Conservation (phyloP, 1,140 invertebrate species). For the Lepidostoma basale region DNA sequence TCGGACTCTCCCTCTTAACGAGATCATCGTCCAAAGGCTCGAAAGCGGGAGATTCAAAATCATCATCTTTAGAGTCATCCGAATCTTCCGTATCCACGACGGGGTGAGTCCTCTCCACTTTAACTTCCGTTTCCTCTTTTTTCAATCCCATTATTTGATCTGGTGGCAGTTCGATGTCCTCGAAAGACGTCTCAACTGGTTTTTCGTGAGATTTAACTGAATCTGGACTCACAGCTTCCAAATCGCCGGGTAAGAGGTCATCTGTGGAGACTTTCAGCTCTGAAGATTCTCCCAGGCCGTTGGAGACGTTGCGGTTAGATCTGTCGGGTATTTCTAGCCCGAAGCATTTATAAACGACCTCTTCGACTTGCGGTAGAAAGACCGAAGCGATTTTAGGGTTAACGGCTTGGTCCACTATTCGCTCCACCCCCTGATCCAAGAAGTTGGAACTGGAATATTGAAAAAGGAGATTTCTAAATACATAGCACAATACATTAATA, state of each 20-base stretch:
- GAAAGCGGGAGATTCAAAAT: conserved; percentile 71
- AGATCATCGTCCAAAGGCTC: conserved; percentile 62
- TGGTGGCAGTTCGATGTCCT: background rate
- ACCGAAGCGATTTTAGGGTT: conserved; percentile 88
- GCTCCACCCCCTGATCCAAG: conserved; percentile 83
- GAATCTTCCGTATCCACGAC: conserved; percentile 53
- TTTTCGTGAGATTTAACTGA: conserved; percentile 67
- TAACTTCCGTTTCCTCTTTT: conserved; percentile 48
- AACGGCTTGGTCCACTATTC: conserved; percentile 94
- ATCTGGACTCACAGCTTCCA: conserved; percentile 79
- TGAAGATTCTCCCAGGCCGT: conserved; percentile 12
- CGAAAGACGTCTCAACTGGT: conserved; percentile 29
- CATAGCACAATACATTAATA: no score
- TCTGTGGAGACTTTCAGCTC: conserved; percentile 46
- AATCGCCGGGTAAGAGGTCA: conserved; percentile 73
- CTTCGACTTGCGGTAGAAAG: conserved; percentile 89
- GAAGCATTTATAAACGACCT: conserved; percentile 87
- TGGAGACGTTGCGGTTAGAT: background rate
- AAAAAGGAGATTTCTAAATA: no score
- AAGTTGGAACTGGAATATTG: conserved; percentile 73
- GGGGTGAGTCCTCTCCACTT: conserved; percentile 34
- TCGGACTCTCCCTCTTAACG: conserved; percentile 46
- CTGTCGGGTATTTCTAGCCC: conserved; percentile 62
- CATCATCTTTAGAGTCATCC: conserved; percentile 64
- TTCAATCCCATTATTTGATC: conserved; percentile 39